Evolutionary conservation across 2,797 vertebrate genomes (phyloP), one percentile per base, ranked within the genome.

Genomic region (Mus minutoides): DNA sequence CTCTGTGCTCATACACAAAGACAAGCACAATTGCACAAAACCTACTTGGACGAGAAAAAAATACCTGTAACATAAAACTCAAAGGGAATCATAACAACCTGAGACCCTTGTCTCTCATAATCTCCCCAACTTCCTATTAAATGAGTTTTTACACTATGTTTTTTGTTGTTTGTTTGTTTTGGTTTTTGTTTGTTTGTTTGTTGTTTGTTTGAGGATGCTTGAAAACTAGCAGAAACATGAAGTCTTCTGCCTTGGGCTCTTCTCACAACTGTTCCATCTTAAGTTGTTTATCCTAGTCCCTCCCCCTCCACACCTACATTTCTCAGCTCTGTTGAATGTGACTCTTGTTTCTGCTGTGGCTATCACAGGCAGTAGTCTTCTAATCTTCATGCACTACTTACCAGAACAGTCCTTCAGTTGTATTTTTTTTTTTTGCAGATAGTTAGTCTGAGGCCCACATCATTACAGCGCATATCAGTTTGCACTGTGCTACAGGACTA

Each of bases 1-100:
- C 83, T 88, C 34, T n/a, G 77, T 0, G 29, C 82, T 91, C 58
- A n/a, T 31, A 58, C 56, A n/a, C 21, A 94, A 91, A 92, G 64
- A 64, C 6, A 60, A 26, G 71, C 67, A 54, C 31, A 71, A 80
- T 86, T 69, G 56, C 62, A 94, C 60, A 92, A 95, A 96, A 88
- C 43, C 22, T 22, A 54, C 64, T 80, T 56, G 1, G 82, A 90
- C 80, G 37, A 7, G 82, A 69, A 84, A 86, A 64, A 26, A 34
- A 34, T 31, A 34, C 31, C 31, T n/a, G 16, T 69, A 26, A 24
- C 19, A 82, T 31, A 90, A 94, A 93, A 52, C 29, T 84, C 46
- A 91, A 91, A 76, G 22, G 19, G 46, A 92, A 46, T 9, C 9
- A 7, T 16, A n/a, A 46, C 76, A 26, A 58, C 16, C 54, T 24